Base-by-base conservation (phyloP, 1,140 invertebrate species). In the Cyphomyrmex costatus region DNA sequence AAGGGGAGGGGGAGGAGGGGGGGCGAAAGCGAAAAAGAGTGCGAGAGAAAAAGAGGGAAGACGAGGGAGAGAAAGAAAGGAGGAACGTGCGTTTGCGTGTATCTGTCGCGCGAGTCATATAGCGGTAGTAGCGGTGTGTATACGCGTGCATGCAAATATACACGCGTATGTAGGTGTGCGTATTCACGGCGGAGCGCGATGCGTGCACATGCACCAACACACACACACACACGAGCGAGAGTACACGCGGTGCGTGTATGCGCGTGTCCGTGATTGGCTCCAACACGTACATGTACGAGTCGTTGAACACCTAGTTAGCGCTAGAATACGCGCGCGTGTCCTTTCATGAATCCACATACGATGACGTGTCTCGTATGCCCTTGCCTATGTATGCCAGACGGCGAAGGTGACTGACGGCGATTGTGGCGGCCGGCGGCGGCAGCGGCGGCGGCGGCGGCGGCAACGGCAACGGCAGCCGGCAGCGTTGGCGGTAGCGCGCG, bases 281-380 rank as follows among this genome's bases (percentile, higher is more conserved):
- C 33, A 33, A 21, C 46, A 63, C 82, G 85, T 60, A 78, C 58
- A 82, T 66, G 80, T n/a, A n/a, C 85, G 51, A 49, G 60, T 74
- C 71, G 71, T 84, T 51, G 78, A 56, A 65, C 70, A 56, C 51
- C 73, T 86, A 70, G 82, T 85, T 86, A 88, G 65, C 56, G 65
- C 51, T 85, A 65, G 70, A 84, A 27, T 68, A 74, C 10, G 33
- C 12, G 73, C 30, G 63, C 49, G 60, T 60, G 70, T 84, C 86
- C 80, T 83, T 83, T 83, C 79, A 83, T 83, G 79, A 83, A 60
- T 83, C 68, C 79, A 70, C 65, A 49, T 49, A 74, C 42, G 79
- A n/a, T 83, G 79, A 74, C 68, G 79, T 83, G 79, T 83, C 79
- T 83, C 79, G 51, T 74, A 73, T 83, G 79, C 79, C 79, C 79